Conservation (phyloP, 2,888 invertebrate genomes). For the Dynastes hyllus region DNA sequence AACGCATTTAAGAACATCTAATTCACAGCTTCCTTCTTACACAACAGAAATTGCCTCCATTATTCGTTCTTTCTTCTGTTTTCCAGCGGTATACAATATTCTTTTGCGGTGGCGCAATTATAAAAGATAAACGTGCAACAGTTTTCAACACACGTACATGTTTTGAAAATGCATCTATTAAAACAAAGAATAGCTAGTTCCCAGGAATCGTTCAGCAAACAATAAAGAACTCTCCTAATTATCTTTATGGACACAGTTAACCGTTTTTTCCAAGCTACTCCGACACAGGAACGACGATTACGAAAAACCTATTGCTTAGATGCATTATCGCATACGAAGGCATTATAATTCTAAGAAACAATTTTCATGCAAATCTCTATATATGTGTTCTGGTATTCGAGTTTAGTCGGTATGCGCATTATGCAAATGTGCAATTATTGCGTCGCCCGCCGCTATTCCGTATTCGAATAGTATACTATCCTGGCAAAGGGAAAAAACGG, state of each 20-base stretch:
- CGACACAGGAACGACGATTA: conserved; percentile 14
- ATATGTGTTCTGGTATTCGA: conserved; percentile 17
- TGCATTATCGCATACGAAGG: conserved; percentile 16
- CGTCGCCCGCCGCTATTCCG: not conserved
- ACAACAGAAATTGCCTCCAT: not conserved
- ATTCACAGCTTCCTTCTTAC: no score
- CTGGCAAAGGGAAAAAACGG: conserved; percentile 26
- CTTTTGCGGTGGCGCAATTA: no score
- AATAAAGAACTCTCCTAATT: conserved; percentile 36
- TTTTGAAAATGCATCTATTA: not conserved
- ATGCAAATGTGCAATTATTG: conserved; percentile 27
- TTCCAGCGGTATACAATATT: not conserved
- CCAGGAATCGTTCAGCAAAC: not conserved
- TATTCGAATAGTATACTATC: conserved; percentile 7
- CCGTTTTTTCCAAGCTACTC: not conserved
- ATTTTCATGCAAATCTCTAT: conserved; percentile 22
- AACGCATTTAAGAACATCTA: no score
- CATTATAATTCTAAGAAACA: conserved; percentile 33
- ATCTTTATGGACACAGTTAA: conserved; percentile 21
- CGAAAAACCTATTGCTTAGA: conserved; percentile 13
- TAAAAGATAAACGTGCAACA: no score
- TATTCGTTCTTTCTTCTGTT: not conserved
- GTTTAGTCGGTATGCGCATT: conserved; percentile 18
- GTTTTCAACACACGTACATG: not conserved
- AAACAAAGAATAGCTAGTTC: conserved; percentile 5